Evolutionary conservation across 2,888 invertebrate genomes (phyloP).

Genomic region (Drosophila nr. fundita): DNA sequence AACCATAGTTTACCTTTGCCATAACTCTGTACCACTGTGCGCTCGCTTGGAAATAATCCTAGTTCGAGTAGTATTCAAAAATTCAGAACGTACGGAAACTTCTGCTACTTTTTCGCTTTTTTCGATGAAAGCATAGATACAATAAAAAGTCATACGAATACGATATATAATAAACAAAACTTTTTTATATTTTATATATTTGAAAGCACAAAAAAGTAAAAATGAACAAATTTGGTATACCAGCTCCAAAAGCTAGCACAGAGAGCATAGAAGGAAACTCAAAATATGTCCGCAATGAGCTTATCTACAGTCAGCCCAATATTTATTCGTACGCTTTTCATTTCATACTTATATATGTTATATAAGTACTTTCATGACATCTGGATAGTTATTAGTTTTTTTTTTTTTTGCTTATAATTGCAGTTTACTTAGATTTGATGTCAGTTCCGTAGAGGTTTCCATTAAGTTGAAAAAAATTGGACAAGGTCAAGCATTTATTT

Average conservation of each 20-base stretch:
- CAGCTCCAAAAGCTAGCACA: not conserved
- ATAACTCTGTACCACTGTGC: not conserved
- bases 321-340: not conserved
- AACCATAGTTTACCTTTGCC: not conserved
- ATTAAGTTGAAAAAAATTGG: not conserved
- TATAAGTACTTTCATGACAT: not conserved
- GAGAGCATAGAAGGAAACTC: not conserved
- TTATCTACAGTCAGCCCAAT: not conserved
- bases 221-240: not conserved
- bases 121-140: not conserved
- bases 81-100: not conserved
- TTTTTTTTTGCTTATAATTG: too few relatives aligned
- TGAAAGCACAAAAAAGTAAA: not conserved
- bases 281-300: not conserved
- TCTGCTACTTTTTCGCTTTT: not conserved
- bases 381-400: too few relatives aligned
- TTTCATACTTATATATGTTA: not conserved
- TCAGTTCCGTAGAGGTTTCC: not conserved
- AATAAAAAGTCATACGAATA: not conserved
- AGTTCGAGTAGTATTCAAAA: not conserved
- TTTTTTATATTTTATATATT: not conserved
- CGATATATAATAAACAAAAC: not conserved
- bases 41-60: not conserved
- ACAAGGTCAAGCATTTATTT: accelerated
- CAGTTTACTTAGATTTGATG: not conserved